Base-by-base conservation (phyloP, 2,888 invertebrate species). In the Lycia hirtaria region DNA sequence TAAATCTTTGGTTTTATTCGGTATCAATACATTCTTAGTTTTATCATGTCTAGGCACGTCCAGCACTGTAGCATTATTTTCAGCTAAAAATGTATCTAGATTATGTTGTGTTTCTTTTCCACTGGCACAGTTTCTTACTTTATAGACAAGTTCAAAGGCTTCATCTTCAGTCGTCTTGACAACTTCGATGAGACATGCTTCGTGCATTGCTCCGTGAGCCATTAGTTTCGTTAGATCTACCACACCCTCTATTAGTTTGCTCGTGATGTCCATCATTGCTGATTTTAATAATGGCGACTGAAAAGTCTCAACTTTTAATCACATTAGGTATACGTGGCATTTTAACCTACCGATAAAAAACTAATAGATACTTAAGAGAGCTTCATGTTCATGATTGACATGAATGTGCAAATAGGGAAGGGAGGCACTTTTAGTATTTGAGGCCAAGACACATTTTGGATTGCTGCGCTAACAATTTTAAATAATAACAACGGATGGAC, bases 171-270 rank as follows among this genome's bases (percentile, higher is more conserved):
- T 80, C 1, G 81, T 77, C 62, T 76, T 85, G 15, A 90, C 78
- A 0, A 91, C 91, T 79, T 92, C 91, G 6, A 92, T 89, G 1
- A 92, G 87, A 38, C 91, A 92, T 0, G 91, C 91, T 70, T 92
- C 91, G n/a, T 91, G 91, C 91, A 91, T 91, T 0, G 91, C 91
- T 2, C 91, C 90, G 22, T 91, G 91, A 0, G 91, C 90, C 86
- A 92, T 87, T 4, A 87, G 68, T 44, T 90, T 91, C 0, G 90
- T 89, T 1, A 92, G 68, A 1, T 81, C 81, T 1, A 88, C 84
- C 0, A 89, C 80, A 2, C 91, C 91, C 10, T 85, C 81, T 9
- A 89, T 80, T 1, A 92, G 70, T 40, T 83, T 85, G 0, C 78
- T 73, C 0, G 89, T 87, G 3, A 90, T 78, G 6, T 83, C 88